A percentile compares a stretch with the other conserved stretches of the same genome.
phyloP scores from a whole-genome alignment of 2,113 vertebrate genomes.

The Corapipo altera region DNA sequence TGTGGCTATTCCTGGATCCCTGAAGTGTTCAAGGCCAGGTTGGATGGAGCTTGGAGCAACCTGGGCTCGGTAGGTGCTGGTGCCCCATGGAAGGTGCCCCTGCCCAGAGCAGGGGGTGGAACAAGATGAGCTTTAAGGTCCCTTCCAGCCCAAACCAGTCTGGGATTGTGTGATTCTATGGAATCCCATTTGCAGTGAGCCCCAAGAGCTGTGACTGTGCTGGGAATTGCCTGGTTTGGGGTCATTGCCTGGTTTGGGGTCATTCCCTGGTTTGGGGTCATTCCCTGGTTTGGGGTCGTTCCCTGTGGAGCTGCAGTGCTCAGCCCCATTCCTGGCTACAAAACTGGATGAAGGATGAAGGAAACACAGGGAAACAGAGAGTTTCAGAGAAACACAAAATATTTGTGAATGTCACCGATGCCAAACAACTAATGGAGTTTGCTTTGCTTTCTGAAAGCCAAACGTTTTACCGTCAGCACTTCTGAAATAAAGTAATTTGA shows the following conservation, averaged over 20 bases:
- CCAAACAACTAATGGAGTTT: neutral
- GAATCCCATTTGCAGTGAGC: neutral
- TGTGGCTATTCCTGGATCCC: neutral
- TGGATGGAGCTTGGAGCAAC: neutral
- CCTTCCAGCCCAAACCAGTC: neutral
- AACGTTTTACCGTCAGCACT: slow-evolving; percentile 19
- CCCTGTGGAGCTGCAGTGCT: neutral
- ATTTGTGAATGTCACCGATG: neutral
- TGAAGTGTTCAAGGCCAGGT: neutral
- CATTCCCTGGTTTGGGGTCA: neutral
- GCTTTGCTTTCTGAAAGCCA: slow-evolving; percentile 17
- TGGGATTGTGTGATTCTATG: neutral
- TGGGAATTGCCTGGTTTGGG: neutral
- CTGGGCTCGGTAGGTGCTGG: neutral
- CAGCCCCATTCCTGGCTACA: neutral
- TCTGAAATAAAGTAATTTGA: slow-evolving; percentile 40
- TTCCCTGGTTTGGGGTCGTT: neutral
- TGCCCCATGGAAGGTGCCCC: neutral
- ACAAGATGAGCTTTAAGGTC: neutral
- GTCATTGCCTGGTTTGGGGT: neutral
- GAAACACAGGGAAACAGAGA: neutral
- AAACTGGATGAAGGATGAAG: fast-evolving
- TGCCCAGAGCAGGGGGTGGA: neutral
- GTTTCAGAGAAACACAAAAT: neutral
- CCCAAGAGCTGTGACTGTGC: fast-evolving